phyloP scores from a whole-genome alignment of 2,888 invertebrate genomes.

The Phortica okadai region DNA sequence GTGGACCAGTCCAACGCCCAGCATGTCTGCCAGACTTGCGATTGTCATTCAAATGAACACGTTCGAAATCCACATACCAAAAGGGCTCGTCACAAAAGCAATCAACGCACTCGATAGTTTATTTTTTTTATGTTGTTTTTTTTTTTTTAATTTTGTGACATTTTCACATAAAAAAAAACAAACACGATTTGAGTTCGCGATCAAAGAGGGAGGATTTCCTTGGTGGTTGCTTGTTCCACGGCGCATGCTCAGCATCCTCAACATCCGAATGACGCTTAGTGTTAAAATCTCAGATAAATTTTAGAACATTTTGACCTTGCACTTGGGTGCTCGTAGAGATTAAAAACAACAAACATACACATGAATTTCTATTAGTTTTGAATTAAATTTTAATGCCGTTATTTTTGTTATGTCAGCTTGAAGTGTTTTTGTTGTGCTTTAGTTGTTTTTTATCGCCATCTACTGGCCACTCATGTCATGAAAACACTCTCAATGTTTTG shows the following conservation, averaged over 20 bases:
- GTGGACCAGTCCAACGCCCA: conserved; percentile 41
- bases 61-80: conserved; percentile 47
- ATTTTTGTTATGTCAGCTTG: conserved; percentile 6
- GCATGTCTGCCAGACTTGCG: conserved; percentile 22
- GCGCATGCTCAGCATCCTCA: conserved; percentile 54
- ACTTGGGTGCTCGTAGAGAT: conserved; percentile 58
- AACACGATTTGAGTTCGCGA: not conserved
- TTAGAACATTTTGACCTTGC: conserved; percentile 67
- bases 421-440: not conserved
- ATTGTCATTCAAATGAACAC: conserved; percentile 70
- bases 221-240: conserved; percentile 22
- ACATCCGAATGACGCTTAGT: conserved; percentile 35
- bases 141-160: conserved; percentile 61
- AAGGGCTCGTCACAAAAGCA: not conserved
- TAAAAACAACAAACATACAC: conserved; percentile 42
- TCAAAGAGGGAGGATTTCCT: not conserved
- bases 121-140: not conserved
- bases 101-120: conserved; percentile 3
- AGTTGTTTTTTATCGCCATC: no score
- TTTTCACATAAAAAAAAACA: conserved; percentile 63
- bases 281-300: conserved; percentile 67
- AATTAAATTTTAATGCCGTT: conserved; percentile 27
- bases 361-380: conserved; percentile 29
- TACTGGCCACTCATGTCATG: not conserved
- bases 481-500: conserved; percentile 34